These are phyloP conservation scores for Serrognathus titanus DNA, from an alignment of 2,888 invertebrate genomes.

Conservation along the genomic window DNA sequence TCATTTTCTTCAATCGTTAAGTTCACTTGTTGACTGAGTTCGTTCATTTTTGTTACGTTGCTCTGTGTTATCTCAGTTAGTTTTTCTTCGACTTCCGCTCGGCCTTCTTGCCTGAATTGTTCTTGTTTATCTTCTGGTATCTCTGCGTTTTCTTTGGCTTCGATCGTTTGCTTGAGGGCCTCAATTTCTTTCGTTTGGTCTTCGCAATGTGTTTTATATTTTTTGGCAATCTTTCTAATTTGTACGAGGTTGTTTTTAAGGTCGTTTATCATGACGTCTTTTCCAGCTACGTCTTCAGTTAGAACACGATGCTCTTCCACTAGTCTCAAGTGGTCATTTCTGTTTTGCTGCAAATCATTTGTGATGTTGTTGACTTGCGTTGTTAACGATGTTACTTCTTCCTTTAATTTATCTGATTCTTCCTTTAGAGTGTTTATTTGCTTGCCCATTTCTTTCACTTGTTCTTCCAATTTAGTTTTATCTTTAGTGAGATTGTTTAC, in stretches of 20 bases:
- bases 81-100: conserved; percentile 47
- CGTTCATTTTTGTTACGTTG: conserved; percentile 49
- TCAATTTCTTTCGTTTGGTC: conserved; percentile 68
- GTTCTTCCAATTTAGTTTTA: conserved; percentile 66
- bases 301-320: conserved; percentile 61
- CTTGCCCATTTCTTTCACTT: conserved; percentile 58
- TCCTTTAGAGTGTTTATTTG: conserved; percentile 60
- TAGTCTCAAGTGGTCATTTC: conserved; percentile 56
- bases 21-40: conserved; percentile 49
- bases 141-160: conserved; percentile 57
- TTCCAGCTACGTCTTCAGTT: conserved; percentile 62
- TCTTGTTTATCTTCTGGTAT: conserved; percentile 48
- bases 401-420: conserved; percentile 62
- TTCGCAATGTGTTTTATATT: conserved; percentile 84
- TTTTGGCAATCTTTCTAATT: conserved; percentile 84
- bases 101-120: conserved; percentile 50
- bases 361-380: conserved; percentile 57
- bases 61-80: conserved; percentile 47
- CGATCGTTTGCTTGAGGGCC: conserved; percentile 35
- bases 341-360: conserved; percentile 63
- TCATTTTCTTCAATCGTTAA: conserved; percentile 53
- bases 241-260: conserved; percentile 47
- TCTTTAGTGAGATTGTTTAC: conserved; percentile 60
- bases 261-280: conserved; percentile 61
- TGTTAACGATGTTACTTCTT: conserved; percentile 60